These are phyloP conservation scores for Eumerus sabulonum DNA, from an alignment of 2,888 invertebrate species.

Conservation along the genomic window DNA sequence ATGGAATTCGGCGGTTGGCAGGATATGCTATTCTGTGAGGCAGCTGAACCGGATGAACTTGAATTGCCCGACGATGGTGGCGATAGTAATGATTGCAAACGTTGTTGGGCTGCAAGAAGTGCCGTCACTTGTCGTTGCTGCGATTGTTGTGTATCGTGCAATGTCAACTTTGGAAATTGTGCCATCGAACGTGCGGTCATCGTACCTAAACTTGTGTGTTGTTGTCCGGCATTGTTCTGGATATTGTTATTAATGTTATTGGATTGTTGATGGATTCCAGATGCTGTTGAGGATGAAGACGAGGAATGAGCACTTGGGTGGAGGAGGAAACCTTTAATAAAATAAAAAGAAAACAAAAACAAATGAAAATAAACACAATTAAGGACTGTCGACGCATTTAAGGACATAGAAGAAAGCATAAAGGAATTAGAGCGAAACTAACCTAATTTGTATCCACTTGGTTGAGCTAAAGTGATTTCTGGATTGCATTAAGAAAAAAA, in stretches of 20 bases:
- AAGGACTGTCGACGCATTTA: too few species aligned
- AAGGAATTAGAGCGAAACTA: not conserved
- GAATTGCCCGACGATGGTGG: constrained; percentile 70
- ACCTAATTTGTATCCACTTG: constrained; percentile 29
- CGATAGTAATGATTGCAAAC: constrained; percentile 72
- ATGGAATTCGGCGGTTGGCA: constrained; percentile 57
- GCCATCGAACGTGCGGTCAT: constrained; percentile 69
- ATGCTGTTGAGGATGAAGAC: constrained; percentile 70
- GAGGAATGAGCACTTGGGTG: constrained; percentile 73
- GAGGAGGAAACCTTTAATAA: constrained; percentile 74
- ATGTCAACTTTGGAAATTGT: constrained; percentile 71
- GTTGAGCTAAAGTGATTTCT: constrained; percentile 7
- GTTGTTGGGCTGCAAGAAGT: constrained; percentile 72
- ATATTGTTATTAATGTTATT: constrained; percentile 73
- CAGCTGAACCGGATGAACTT: constrained; percentile 65
- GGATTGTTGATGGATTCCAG: constrained; percentile 70
- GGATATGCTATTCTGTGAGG: constrained; percentile 64
- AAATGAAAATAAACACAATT: not conserved
- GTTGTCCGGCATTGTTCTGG: constrained; percentile 69
- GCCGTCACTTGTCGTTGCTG: constrained; percentile 71
- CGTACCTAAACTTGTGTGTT: constrained; percentile 47
- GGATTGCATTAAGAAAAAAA: constrained; percentile 8
- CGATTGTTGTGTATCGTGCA: constrained; percentile 70
- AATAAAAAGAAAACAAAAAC: constrained; percentile 22
- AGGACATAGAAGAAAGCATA: too few species aligned